phyloP scores from a whole-genome alignment of 2,113 vertebrate species.

The Pholis gunnellus region DNA sequence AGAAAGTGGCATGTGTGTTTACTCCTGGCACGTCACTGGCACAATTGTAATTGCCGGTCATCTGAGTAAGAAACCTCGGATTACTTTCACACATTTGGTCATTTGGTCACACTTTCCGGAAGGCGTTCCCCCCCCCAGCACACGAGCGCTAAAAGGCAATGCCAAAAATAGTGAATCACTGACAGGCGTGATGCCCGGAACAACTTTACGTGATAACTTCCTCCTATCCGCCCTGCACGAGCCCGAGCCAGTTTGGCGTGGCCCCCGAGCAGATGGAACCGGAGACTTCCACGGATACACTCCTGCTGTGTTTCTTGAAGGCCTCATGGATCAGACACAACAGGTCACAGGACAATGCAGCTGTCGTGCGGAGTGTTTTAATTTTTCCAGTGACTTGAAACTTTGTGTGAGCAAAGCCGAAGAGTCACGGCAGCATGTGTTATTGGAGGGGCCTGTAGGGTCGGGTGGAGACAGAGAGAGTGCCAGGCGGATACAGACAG shows the following conservation, averaged over 20 bases:
- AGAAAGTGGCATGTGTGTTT: slow-evolving; percentile 63
- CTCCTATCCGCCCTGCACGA: slow-evolving; percentile 43
- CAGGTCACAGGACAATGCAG: slow-evolving; percentile 58
- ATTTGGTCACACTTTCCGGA: slow-evolving; percentile 60
- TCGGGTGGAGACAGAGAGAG: slow-evolving; percentile 46
- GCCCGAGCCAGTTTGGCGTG: slow-evolving; percentile 45
- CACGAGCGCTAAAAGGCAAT: slow-evolving; percentile 46
- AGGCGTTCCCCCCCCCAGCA: slow-evolving; percentile 21
- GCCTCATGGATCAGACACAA: slow-evolving; percentile 75
- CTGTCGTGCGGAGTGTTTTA: background rate
- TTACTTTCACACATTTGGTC: slow-evolving; percentile 69
- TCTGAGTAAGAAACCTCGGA: slow-evolving; percentile 49
- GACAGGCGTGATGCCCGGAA: slow-evolving; percentile 64
- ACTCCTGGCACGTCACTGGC: slow-evolving; percentile 49
- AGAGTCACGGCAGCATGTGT: slow-evolving; percentile 34
- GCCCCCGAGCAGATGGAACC: slow-evolving; percentile 68
- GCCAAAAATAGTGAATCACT: slow-evolving; percentile 71
- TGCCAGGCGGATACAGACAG: slow-evolving; percentile 59
- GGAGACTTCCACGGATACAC: slow-evolving; percentile 41
- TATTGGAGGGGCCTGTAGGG: slow-evolving; percentile 29
- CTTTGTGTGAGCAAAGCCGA: slow-evolving; percentile 38
- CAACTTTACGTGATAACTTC: slow-evolving; percentile 70
- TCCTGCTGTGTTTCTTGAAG: slow-evolving; percentile 64
- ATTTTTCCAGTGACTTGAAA: slow-evolving; percentile 15
- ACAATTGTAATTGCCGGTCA: slow-evolving; percentile 51